phyloP scores from a whole-genome alignment of 2,797 vertebrate genomes.

The Manis crassicaudata region DNA sequence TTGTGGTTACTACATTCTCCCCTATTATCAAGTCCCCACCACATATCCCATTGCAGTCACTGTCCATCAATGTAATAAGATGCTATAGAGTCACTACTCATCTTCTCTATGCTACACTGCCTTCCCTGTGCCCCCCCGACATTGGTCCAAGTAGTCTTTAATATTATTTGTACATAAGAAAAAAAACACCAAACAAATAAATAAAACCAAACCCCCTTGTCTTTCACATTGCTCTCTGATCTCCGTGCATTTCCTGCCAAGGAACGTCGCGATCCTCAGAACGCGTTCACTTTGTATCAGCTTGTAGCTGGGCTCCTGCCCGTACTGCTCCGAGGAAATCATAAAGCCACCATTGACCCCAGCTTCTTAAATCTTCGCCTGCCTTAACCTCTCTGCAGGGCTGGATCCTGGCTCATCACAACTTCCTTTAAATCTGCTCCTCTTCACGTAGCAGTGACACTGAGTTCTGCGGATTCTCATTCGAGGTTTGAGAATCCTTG shows the following conservation, averaged over 20 bases:
- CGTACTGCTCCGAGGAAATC: not conserved
- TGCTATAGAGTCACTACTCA: not conserved
- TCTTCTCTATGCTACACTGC: not conserved
- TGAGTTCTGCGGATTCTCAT: not conserved
- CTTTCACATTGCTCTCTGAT: not conserved
- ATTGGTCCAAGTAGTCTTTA: not conserved
- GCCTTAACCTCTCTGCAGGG: not conserved
- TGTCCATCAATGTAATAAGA: too few relatives aligned
- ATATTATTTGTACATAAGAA: not conserved
- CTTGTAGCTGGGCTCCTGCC: not conserved
- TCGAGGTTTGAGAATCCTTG: not conserved
- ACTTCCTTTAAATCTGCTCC: not conserved
- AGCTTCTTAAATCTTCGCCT: not conserved
- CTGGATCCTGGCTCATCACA: not conserved
- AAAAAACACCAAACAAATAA: not conserved
- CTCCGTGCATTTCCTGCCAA: not conserved
- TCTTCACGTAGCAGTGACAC: not conserved
- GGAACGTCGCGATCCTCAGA: not conserved
- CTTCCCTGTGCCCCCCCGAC: not conserved
- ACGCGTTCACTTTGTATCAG: rapidly evolving
- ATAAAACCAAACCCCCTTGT: not conserved
- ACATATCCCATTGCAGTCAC: too few relatives aligned
- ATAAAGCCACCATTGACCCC: not conserved
- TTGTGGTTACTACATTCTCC: too few relatives aligned
- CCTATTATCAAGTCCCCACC: too few relatives aligned